Conservation (phyloP, 2,113 vertebrate genomes). For the Pluvialis apricaria region DNA sequence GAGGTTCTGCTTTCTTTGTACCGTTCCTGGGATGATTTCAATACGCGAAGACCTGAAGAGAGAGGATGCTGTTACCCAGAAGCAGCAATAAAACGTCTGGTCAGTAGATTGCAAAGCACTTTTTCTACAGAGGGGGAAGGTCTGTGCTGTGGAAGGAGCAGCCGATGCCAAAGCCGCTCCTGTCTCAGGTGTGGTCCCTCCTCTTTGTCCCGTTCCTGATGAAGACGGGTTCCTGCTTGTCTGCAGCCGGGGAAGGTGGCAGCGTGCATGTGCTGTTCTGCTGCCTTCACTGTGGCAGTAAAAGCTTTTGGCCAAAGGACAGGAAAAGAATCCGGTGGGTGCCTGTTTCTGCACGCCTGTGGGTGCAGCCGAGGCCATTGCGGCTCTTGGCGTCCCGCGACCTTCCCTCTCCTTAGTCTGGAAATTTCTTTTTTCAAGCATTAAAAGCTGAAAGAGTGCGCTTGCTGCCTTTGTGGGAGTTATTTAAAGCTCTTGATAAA, state of each 20-base stretch:
- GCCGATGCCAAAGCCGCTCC: neutral
- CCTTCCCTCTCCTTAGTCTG: neutral
- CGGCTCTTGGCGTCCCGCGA: rapidly evolving
- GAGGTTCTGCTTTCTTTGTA: neutral
- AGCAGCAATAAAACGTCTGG: neutral
- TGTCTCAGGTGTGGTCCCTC: neutral
- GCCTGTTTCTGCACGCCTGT: neutral
- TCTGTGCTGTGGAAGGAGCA: neutral
- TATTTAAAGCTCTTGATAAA: neutral
- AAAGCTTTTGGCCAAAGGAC: neutral
- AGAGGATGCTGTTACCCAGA: neutral
- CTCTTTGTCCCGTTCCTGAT: rapidly evolving
- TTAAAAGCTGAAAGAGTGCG: neutral
- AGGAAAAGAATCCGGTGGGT: neutral
- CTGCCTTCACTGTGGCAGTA: neutral
- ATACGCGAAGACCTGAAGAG: neutral
- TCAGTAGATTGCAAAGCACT: neutral
- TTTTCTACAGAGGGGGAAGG: neutral
- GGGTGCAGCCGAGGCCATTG: neutral
- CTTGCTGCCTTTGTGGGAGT: neutral
- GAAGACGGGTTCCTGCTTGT: neutral
- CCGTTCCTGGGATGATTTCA: neutral
- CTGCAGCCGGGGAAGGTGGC: neutral
- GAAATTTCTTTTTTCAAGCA: neutral
- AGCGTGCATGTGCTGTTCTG: neutral